A percentile compares a stretch with the other conserved stretches of the same genome.
phyloP scores from a whole-genome alignment of 2,888 invertebrate genomes.

The Aporophyla nigra region DNA sequence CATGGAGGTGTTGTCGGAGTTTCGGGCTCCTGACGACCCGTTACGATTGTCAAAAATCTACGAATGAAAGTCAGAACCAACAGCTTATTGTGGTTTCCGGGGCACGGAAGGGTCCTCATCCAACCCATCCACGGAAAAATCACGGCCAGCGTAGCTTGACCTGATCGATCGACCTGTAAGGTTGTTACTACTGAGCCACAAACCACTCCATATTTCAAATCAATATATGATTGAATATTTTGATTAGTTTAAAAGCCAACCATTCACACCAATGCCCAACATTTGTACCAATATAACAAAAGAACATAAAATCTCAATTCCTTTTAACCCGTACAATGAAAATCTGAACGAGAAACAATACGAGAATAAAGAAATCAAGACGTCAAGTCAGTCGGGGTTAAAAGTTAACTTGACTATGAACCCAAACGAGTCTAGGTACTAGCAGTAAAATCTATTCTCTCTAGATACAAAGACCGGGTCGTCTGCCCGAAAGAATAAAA shows the following conservation, averaged over 20 bases:
- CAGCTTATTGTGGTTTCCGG: too few relatives aligned
- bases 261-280: not conserved
- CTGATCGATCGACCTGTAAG: too few relatives aligned
- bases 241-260: not conserved
- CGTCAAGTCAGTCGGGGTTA: conserved; percentile 44
- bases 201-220: too few relatives aligned
- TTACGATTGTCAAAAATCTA: too few relatives aligned
- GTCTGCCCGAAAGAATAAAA: conserved; percentile 67
- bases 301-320: not conserved
- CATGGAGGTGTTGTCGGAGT: too few relatives aligned
- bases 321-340: conserved; percentile 6
- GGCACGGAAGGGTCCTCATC: too few relatives aligned
- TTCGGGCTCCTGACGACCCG: too few relatives aligned
- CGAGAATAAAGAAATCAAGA: conserved; percentile 50
- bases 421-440: conserved; percentile 47
- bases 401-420: conserved; percentile 63
- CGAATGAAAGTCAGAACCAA: too few relatives aligned
- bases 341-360: conserved; percentile 23
- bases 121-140: too few relatives aligned
- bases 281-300: not conserved
- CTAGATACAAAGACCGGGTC: conserved; percentile 65
- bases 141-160: too few relatives aligned
- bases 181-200: too few relatives aligned
- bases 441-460: conserved; percentile 65
- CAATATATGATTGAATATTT: too few relatives aligned